Evolutionary conservation across 2,888 invertebrate species (phyloP), one percentile per base, ranked within the genome.

Genomic region (Rotaria sp.): DNA sequence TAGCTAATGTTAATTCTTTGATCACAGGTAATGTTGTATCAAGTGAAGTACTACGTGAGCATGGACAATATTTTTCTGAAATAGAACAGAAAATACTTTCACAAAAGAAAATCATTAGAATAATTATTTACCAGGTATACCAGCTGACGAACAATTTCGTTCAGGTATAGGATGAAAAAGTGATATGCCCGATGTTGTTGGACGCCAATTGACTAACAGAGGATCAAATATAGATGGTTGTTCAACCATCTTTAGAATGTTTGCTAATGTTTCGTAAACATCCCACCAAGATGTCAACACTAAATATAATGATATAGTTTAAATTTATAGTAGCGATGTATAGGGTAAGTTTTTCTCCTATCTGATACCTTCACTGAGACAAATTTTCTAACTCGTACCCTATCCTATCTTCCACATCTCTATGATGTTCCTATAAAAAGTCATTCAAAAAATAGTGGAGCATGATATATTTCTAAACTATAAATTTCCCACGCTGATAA

Each of bases 281-380:
- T 86, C 86, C 86, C 86, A 86, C 86, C 86, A 86, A 84, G 86
- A 59, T 24, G 86, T 86, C 10, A 86, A 38, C 50, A 59, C 86
- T 86, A 74, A 45, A 52, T 52, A 41, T 35, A 80, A 45, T 45
- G 7, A 84, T 24, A 35, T 48, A 3, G 5, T 38, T 74, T 41
- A 24, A 10, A 26, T 55, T 24, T 26, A 55, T 52, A 52, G 24
- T 24, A 10, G 2, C 0, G 15, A 50, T 50, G 5, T 45, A 11
- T 11, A 45, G 5, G 45, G 5, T 5, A 11, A 5, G 11, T 45
- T 45, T 11, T 5, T 45, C n/a, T n/a, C n/a, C n/a, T n/a, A n/a
- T n/a, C n/a, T n/a, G n/a, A n/a, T n/a, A n/a, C n/a, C n/a, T n/a
- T n/a, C n/a, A n/a, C n/a, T n/a, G n/a, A n/a, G n/a, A n/a, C n/a